Conservation (phyloP, 2,113 vertebrate genomes). For the Boleophthalmus pectinirostris region DNA sequence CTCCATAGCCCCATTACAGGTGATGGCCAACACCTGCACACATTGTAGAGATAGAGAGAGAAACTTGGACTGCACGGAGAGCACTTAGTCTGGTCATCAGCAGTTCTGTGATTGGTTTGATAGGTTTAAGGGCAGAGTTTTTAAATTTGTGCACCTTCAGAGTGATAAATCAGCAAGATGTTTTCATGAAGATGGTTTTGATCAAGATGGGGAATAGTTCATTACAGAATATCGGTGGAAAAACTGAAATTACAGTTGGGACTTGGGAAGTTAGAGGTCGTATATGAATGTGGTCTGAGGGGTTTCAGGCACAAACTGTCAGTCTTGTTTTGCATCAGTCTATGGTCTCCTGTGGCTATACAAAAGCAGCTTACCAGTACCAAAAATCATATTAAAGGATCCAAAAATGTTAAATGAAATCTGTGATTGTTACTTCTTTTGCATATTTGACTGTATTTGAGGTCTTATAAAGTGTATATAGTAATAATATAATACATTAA, state of each 20-base stretch:
- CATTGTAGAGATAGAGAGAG: conserved; percentile 9
- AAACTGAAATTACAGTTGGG: too few species aligned
- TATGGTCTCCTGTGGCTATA: too few species aligned
- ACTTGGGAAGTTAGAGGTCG: not conserved
- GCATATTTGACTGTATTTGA: too few species aligned
- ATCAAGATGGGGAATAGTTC: not conserved
- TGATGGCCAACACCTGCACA: conserved; percentile 69
- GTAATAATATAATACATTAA: too few species aligned
- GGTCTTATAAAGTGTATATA: too few species aligned
- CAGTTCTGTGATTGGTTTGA: conserved; percentile 39
- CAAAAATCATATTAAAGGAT: too few species aligned
- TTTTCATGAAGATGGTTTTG: conserved; percentile 11
- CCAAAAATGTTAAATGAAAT: too few species aligned
- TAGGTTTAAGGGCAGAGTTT: conserved; percentile 35
- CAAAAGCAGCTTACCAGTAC: too few species aligned
- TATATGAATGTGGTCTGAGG: not conserved
- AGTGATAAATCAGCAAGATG: conserved; percentile 11
- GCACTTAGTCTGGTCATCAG: conserved; percentile 61
- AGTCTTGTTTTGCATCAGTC: too few species aligned
- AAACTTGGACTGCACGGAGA: conserved; percentile 62
- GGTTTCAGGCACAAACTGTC: too few species aligned
- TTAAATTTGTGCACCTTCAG: conserved; percentile 4
- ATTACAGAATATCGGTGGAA: not conserved
- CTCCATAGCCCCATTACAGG: conserved; percentile 69
- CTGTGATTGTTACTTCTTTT: too few species aligned